Base-by-base conservation (phyloP, 2,888 invertebrate species). In the Meta bourneti region DNA sequence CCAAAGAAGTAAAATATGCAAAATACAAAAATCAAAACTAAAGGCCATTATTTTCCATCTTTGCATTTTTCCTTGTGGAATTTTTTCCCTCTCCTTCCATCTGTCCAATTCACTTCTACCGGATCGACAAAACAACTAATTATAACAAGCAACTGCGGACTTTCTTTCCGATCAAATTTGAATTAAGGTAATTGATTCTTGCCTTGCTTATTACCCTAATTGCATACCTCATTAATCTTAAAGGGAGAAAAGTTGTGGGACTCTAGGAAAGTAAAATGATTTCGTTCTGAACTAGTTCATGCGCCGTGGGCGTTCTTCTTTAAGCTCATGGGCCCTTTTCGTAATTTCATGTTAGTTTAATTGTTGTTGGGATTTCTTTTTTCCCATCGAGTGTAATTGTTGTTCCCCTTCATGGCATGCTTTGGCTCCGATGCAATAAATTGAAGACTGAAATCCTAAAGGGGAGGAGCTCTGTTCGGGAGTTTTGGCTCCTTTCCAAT, bases 191-290 rank as follows among this genome's bases (percentile, higher is more conserved):
- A 90, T 90, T 90, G 90, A 90, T 90, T 90, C 85, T 70, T 85
- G 90, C 80, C 54, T 72, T 79, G 89, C 90, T 85, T 85, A 90
- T 80, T 90, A 85, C 85, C 90, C 81, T 90, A 90, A 90, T 90
- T 90, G 85, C 90, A 90, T 75, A 85, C 75, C 90, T 90, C 90
- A 90, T 90, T 90, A 90, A 90, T 90, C 90, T 90, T 85, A n/a
- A n/a, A 20, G 83, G 49, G 54, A 48, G 72, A 81, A 13, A 81
- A 71, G 54, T 20, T 70, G 61, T 77, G 49, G 72, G 48, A n/a
- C 16, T 49, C n/a, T 48, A 19, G 34, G 19, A 72, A 90, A 84
- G 71, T 84, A 61, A 84, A 84, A 78, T 84, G 71, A 90, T 84
- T 88, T 70, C 82, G 79, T 79, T 70, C 78, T n/a, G 52, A 78